Conservation (phyloP, 2,113 vertebrate species). For the Polypterus bichir region DNA sequence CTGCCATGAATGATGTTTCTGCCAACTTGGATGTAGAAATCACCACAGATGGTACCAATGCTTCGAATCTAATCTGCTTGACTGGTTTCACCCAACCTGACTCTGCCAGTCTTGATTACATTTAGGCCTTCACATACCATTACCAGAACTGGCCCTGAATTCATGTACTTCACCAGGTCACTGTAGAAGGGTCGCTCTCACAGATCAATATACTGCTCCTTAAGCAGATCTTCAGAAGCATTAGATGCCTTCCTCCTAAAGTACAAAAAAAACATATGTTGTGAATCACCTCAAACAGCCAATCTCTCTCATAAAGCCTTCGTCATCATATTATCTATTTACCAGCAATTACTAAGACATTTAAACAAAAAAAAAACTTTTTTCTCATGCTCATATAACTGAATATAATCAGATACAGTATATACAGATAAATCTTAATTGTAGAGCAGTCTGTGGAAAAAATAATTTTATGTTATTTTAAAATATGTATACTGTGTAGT, state of each 20-base stretch:
- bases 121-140: conserved; percentile 69
- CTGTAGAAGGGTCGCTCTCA: conserved; percentile 78
- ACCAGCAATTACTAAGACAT: no score
- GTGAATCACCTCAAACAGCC: no score
- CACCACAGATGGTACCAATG: conserved; percentile 62
- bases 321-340: no score
- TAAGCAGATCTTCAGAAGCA: conserved; percentile 74
- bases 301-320: no score
- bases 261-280: background rate
- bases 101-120: conserved; percentile 53
- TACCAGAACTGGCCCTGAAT: conserved; percentile 70
- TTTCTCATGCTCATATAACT: no score
- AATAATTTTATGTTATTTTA: no score
- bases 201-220: conserved; percentile 79
- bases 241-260: conserved; percentile 19
- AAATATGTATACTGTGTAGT: no score
- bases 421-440: no score
- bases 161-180: conserved; percentile 78
- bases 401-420: no score
- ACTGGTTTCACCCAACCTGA: conserved; percentile 64
- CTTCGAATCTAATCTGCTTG: conserved; percentile 56
- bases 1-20: conserved; percentile 33
- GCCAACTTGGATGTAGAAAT: conserved; percentile 63
- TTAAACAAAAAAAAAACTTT: no score
- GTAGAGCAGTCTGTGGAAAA: no score